Percentiles rank a stretch among this genome's conserved stretches.
Evolutionary conservation across 1,140 invertebrate genomes (phyloP).

Genomic region (Saccostrea echinata): DNA sequence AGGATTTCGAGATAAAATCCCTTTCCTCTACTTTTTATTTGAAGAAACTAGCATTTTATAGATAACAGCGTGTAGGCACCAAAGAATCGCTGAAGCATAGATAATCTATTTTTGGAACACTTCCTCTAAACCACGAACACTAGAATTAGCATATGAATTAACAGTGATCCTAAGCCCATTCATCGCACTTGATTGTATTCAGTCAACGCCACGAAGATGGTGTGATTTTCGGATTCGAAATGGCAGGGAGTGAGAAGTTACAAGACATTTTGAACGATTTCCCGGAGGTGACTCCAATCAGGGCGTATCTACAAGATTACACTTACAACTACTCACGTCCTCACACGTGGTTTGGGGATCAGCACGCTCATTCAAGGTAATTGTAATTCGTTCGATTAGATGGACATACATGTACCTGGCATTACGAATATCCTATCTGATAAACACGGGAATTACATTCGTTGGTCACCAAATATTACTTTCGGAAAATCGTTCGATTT

Average conservation of each 20-base stretch:
- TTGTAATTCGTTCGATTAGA: background rate
- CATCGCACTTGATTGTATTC: background rate
- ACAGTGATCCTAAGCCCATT: background rate
- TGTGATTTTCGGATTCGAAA: background rate
- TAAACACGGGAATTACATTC: too few species aligned
- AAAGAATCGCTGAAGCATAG: too few species aligned
- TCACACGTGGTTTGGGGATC: slow-evolving; percentile 15
- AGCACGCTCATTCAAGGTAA: background rate
- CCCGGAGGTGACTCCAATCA: slow-evolving; percentile 8
- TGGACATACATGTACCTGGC: too few species aligned
- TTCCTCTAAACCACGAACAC: background rate
- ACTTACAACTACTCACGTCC: background rate
- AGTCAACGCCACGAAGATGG: background rate
- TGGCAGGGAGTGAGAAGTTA: background rate
- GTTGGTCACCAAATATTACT: too few species aligned
- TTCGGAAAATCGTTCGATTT: too few species aligned
- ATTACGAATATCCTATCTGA: too few species aligned
- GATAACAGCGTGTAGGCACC: too few species aligned
- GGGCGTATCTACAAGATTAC: background rate
- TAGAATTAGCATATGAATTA: slow-evolving; percentile 1
- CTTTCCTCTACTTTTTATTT: too few species aligned
- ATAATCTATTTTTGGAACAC: background rate
- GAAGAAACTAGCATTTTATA: too few species aligned
- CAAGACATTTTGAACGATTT: background rate
- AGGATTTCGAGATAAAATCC: too few species aligned